A percentile compares a stretch with the other conserved stretches of the same genome.
phyloP scores from a whole-genome alignment of 2,113 vertebrate genomes.

The Dryoscopus gambensis region DNA sequence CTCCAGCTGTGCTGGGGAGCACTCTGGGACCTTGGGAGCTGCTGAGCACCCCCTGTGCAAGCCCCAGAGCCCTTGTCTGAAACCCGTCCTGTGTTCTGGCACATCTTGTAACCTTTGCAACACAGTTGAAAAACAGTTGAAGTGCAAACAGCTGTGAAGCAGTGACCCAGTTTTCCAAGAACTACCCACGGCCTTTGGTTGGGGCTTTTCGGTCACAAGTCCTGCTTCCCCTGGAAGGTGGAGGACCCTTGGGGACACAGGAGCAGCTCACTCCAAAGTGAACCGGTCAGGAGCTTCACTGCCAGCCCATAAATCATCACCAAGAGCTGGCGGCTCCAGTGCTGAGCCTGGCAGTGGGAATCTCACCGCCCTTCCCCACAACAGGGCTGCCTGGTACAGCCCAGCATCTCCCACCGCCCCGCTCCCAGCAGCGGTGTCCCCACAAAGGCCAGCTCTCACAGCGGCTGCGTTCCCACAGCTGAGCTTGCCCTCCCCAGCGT shows the following conservation, averaged over 20 bases:
- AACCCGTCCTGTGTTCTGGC: not conserved
- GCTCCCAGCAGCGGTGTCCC: accelerated
- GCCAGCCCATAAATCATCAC: not conserved
- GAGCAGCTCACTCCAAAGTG: not conserved
- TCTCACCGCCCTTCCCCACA: not conserved
- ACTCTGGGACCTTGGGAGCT: not conserved
- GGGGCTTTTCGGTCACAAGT: not conserved
- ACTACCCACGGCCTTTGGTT: not conserved
- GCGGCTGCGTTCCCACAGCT: not conserved
- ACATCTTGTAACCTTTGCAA: not conserved
- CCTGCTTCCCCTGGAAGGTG: not conserved
- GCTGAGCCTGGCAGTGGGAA: accelerated
- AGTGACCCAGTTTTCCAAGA: not conserved
- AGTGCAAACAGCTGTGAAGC: not conserved
- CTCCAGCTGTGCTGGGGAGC: not conserved
- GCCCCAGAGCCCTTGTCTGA: not conserved
- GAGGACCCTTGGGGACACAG: accelerated
- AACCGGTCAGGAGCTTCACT: accelerated
- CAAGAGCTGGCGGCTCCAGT: accelerated
- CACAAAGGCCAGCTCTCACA: not conserved
- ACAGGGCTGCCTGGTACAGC: not conserved
- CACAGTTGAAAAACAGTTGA: not conserved
- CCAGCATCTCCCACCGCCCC: not conserved
- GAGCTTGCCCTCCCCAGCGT: not conserved
- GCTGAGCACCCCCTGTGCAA: not conserved